phyloP scores from a whole-genome alignment of 1,140 invertebrate genomes.

The Akabosia matsudoensis region DNA sequence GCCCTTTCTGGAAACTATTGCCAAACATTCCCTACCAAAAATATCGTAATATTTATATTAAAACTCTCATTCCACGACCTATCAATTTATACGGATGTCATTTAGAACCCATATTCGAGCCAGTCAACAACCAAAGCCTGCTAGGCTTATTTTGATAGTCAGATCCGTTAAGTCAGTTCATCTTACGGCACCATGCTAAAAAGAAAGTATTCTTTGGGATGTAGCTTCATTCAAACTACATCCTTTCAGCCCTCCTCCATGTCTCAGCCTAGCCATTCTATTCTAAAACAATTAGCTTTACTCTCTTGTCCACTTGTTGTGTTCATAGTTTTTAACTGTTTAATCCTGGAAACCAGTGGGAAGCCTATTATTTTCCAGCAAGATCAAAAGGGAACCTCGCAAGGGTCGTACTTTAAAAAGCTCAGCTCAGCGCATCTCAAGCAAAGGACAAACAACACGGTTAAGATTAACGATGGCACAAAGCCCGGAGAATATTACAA shows the following conservation, averaged over 20 bases:
- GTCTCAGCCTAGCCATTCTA: neutral
- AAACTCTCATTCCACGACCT: no score
- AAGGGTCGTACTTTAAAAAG: neutral
- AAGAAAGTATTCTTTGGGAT: neutral
- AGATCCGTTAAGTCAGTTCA: no score
- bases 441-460: neutral
- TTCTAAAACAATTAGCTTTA: no score
- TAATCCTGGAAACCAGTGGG: neutral
- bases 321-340: neutral
- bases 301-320: neutral
- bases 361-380: conserved; percentile 9
- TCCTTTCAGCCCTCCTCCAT: neutral
- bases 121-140: neutral
- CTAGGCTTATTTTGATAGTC: no score
- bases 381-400: neutral
- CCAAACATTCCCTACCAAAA: no score
- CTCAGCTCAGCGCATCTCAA: neutral
- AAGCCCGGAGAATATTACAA: conserved; percentile 14
- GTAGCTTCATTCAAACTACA: neutral
- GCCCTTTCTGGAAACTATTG: no score
- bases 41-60: no score
- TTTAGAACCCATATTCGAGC: no score
- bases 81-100: no score
- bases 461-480: conserved; percentile 4
- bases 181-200: conserved; percentile 3